phyloP scores from a whole-genome alignment of 1,140 invertebrate species.

The Alviniconcha marisindica region DNA sequence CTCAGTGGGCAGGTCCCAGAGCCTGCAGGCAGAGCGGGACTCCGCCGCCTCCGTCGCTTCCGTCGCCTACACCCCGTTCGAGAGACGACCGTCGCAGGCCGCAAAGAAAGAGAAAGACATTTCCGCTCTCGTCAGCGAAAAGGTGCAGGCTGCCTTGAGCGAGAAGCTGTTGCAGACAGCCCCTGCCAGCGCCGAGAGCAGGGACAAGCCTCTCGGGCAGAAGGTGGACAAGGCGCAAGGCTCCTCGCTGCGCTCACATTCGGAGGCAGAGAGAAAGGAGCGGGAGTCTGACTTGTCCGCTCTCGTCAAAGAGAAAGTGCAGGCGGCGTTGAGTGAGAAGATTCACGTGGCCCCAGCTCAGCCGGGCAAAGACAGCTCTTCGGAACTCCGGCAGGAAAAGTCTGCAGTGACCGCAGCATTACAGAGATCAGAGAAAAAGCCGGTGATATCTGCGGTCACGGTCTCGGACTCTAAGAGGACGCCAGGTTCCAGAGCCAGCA shows the following conservation, averaged over 20 bases:
- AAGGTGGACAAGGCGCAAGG: background rate
- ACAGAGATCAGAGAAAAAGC: background rate
- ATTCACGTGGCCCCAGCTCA: background rate
- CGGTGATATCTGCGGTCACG: background rate
- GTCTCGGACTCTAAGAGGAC: background rate
- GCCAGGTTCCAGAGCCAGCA: background rate
- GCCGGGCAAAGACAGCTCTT: too few relatives aligned
- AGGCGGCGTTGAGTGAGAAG: background rate
- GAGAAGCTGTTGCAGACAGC: background rate
- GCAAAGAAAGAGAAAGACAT: background rate
- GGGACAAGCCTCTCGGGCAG: background rate
- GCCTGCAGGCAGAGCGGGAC: background rate
- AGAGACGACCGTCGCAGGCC: background rate
- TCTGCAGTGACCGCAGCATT: background rate
- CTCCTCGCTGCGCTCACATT: background rate
- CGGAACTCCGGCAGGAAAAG: background rate
- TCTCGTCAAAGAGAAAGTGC: background rate
- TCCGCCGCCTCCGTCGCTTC: background rate
- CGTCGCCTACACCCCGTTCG: background rate
- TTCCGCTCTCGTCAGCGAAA: background rate
- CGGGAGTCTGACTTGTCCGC: background rate
- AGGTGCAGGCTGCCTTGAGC: background rate
- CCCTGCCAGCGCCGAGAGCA: background rate
- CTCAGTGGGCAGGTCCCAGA: background rate
- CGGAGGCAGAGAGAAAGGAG: background rate